Evolutionary conservation across 1,140 invertebrate species (phyloP), one percentile per base, ranked within the genome.

Genomic region (Temnothorax longispinosus): DNA sequence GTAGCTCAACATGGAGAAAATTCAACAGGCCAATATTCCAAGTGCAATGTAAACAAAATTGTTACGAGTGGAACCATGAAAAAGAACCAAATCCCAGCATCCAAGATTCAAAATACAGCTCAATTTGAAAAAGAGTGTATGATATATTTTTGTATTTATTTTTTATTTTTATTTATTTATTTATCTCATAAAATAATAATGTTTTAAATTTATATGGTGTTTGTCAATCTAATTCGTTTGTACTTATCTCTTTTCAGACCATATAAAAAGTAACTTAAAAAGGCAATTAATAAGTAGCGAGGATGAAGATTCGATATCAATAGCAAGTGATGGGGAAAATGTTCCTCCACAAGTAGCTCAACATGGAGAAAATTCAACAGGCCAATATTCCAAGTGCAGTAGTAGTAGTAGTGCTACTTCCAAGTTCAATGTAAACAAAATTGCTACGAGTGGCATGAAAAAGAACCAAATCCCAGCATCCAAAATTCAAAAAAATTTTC

Each of bases 181-280:
- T 44, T 44, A 44, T 44, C 7, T 11, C n/a, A n/a, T 58, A 8
- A n/a, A 21, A 58, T 21, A 50, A 50, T 3, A 50, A 50, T 50
- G 3, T 50, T 50, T 50, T 13, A 5, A 15, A 50, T 50, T 15
- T 15, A 50, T 50, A 50, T 50, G 3, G 50, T 5, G 50, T 15
- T 50, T 50, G n/a, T 58, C n/a, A n/a, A 8, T 58, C 18, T 58
- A 58, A 58, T 21, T 58, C 21, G 56, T 58, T 58, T 58, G 50
- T 50, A 50, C 50, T 58, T 58, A n/a, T 58, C 56, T n/a, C 60
- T 62, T 62, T 62, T 62, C 60, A 62, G 27, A 62, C 10, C n/a
- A 62, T 62, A 32, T 62, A 62, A 32, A 62, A 62, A 32, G 11
- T 32, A 32, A 62, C 8, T 62, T 4, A 62, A 32, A 62, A n/a